These are phyloP conservation scores for Echinometra lucunter DNA, from an alignment of 53 echinoderm and acorn worm genomes.

Conservation along the genomic window DNA sequence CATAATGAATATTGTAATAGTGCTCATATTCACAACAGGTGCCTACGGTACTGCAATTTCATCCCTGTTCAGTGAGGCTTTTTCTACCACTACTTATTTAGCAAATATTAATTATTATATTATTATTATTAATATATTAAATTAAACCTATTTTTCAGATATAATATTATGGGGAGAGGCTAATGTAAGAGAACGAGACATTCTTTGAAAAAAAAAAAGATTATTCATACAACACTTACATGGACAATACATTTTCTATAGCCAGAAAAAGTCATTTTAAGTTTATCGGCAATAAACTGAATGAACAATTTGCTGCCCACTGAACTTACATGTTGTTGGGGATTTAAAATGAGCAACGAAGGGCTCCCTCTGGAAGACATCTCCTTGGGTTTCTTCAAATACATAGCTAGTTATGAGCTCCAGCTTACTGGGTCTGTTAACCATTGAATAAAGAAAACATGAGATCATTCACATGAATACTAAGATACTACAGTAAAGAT, in stretches of 20 bases:
- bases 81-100: too few species aligned
- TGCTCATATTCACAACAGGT: too few species aligned
- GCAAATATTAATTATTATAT: too few species aligned
- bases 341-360: conserved; percentile 83
- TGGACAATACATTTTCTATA: background rate
- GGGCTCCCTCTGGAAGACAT: conserved; percentile 85
- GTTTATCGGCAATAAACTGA: background rate
- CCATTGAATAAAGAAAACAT: background rate
- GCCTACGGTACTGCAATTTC: too few species aligned
- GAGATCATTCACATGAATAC: background rate
- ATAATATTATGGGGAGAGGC: background rate
- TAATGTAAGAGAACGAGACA: background rate
- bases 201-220: too few species aligned
- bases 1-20: too few species aligned
- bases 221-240: too few species aligned
- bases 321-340: conserved; percentile 80
- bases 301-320: background rate
- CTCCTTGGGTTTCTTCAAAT: conserved; percentile 66
- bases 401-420: conserved; percentile 61
- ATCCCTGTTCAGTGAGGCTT: too few species aligned
- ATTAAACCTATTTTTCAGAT: too few species aligned
- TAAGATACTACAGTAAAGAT: background rate
- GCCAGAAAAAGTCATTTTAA: background rate
- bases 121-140: too few species aligned
- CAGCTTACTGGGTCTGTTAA: conserved; percentile 71